Evolutionary conservation across 2,797 vertebrate genomes (phyloP).

Genomic region (Gouania willdenowi): DNA sequence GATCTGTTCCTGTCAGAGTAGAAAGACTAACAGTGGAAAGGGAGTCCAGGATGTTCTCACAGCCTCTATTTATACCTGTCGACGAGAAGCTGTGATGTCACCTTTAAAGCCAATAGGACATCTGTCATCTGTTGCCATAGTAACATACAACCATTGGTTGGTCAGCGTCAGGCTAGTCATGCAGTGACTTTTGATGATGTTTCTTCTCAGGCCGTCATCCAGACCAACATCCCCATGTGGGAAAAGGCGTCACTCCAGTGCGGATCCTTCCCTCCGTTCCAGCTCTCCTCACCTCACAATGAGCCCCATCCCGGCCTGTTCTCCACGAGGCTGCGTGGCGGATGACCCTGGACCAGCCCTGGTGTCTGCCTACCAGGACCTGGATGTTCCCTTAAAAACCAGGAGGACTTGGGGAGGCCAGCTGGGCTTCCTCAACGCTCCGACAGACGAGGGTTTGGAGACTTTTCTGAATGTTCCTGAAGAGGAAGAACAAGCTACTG

Average conservation of each 20-base stretch:
- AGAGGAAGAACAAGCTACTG: conserved; percentile 80
- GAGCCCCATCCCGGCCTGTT: conserved; percentile 80
- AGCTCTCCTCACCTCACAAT: conserved; percentile 89
- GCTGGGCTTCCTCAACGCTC: conserved; percentile 70
- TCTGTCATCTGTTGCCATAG: too few relatives aligned
- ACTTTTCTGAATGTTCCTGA: conserved; percentile 75
- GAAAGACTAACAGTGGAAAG: too few relatives aligned
- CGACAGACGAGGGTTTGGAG: conserved; percentile 78
- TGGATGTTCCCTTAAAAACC: conserved; percentile 92
- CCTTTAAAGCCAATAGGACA: too few relatives aligned
- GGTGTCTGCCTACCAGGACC: conserved; percentile 74
- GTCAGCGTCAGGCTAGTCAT: too few relatives aligned
- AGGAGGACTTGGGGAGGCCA: conserved; percentile 78
- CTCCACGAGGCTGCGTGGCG: conserved; percentile 87
- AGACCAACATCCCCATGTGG: conserved; percentile 92
- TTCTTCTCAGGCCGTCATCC: conserved; percentile 78
- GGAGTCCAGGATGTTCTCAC: too few relatives aligned
- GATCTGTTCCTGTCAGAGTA: too few relatives aligned
- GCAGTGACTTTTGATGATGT: fast-evolving
- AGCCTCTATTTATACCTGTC: too few relatives aligned
- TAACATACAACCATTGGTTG: too few relatives aligned
- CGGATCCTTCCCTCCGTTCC: conserved; percentile 80
- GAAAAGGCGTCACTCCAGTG: conserved; percentile 88
- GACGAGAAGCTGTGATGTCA: too few relatives aligned
- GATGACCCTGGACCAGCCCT: conserved; percentile 83